Evolutionary conservation across 2,888 invertebrate species (phyloP).

Genomic region (Meandrusa payeni): DNA sequence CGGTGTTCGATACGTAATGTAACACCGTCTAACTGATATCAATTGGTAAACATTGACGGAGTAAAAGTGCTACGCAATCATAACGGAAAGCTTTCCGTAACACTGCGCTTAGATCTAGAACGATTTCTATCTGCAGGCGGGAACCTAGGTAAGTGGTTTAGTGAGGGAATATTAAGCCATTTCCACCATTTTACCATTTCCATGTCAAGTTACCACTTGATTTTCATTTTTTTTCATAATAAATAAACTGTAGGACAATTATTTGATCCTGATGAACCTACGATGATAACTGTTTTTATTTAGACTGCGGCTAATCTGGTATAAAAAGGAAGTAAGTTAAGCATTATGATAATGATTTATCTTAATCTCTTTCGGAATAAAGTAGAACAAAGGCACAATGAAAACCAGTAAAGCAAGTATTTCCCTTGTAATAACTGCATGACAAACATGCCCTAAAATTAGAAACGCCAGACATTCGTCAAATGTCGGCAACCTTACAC

Average conservation of each 20-base stretch:
- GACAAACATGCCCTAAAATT: slow-evolving; percentile 8
- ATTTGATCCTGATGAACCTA: no score
- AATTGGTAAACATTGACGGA: slow-evolving; percentile 5
- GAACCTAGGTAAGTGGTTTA: not conserved
- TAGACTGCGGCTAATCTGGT: no score
- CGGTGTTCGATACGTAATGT: slow-evolving; percentile 11
- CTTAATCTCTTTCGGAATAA: no score
- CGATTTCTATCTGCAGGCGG: slow-evolving; percentile 11
- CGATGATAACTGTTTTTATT: no score
- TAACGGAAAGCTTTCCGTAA: slow-evolving; percentile 13
- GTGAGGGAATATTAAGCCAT: not conserved
- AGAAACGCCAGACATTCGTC: slow-evolving; percentile 14
- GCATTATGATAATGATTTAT: no score
- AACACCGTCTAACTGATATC: slow-evolving; percentile 1
- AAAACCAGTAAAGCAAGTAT: not conserved
- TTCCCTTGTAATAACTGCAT: not conserved
- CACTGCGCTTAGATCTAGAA: slow-evolving; percentile 12
- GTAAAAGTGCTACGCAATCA: slow-evolving; percentile 12
- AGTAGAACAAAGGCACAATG: no score
- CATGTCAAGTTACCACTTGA: no score
- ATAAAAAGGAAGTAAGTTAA: no score
- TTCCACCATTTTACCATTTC: no score
- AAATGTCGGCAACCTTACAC: slow-evolving; percentile 29
- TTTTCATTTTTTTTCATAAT: no score
- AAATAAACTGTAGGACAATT: no score